A percentile compares a stretch with the other conserved stretches of the same genome.
These are phyloP conservation scores for Turdus rufiventris DNA, from an alignment of 2,113 vertebrate species.

Conservation along the genomic window DNA sequence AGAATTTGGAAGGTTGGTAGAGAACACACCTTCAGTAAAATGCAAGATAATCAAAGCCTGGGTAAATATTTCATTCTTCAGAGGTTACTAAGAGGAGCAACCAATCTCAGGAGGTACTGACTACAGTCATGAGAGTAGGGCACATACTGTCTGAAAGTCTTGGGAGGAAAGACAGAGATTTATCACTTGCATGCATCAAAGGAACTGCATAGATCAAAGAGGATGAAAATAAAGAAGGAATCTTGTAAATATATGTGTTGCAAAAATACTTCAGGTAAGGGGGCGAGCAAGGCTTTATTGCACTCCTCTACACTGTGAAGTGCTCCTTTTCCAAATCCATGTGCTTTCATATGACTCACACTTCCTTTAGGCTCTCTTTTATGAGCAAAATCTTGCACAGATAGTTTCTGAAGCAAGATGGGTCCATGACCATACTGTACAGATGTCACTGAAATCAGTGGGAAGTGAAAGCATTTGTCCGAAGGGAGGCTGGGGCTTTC, in stretches of 20 bases:
- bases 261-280: slow-evolving; percentile 5
- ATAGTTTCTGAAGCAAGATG: not conserved
- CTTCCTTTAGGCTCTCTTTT: not conserved
- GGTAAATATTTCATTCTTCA: not conserved
- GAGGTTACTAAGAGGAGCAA: not conserved
- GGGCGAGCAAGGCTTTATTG: not conserved
- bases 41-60: not conserved
- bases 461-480: not conserved
- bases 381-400: not conserved
- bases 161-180: not conserved
- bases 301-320: not conserved
- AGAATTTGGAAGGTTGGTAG: not conserved
- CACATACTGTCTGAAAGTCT: not conserved
- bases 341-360: not conserved
- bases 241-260: not conserved
- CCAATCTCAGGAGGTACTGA: not conserved
- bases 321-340: not conserved
- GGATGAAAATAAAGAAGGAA: not conserved
- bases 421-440: not conserved
- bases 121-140: not conserved
- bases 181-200: not conserved
- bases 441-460: not conserved
- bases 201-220: slow-evolving; percentile 16
- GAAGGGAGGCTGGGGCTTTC: not conserved
- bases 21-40: not conserved